phyloP scores from a whole-genome alignment of 2,797 vertebrate species.

The Crocidura indochinensis region DNA sequence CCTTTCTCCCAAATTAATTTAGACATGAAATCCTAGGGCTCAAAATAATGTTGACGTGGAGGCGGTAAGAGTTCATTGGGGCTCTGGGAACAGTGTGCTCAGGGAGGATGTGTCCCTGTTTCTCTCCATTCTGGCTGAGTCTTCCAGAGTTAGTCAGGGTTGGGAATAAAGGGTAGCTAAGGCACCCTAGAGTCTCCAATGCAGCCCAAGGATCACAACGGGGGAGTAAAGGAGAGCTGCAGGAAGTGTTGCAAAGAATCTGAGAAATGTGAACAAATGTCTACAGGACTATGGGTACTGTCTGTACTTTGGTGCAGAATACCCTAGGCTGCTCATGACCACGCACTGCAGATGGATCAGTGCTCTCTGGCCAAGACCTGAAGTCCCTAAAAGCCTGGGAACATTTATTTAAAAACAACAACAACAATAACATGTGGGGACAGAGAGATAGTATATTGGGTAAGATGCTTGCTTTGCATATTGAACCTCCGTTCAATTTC shows the following conservation, averaged over 20 bases:
- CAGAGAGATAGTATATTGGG: not conserved
- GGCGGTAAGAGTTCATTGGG: accelerated
- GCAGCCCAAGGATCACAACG: not conserved
- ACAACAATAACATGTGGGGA: not conserved
- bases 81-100: not conserved
- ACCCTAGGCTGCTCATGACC: accelerated
- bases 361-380: not conserved
- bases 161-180: not conserved
- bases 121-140: not conserved
- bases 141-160: not conserved
- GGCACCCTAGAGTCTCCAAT: not conserved
- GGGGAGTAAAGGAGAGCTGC: not conserved
- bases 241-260: not conserved
- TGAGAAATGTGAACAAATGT: not conserved
- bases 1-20: constrained; percentile 28
- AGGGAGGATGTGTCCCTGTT: not conserved
- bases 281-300: not conserved
- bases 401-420: not conserved
- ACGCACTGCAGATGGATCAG: not conserved
- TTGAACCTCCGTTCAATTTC: no score
- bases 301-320: not conserved
- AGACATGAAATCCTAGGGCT: constrained; percentile 12
- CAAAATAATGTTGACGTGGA: not conserved
- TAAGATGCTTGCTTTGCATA: not conserved
- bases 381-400: not conserved